phyloP scores from a whole-genome alignment of 2,797 vertebrate species.

The Molossus molossus region DNA sequence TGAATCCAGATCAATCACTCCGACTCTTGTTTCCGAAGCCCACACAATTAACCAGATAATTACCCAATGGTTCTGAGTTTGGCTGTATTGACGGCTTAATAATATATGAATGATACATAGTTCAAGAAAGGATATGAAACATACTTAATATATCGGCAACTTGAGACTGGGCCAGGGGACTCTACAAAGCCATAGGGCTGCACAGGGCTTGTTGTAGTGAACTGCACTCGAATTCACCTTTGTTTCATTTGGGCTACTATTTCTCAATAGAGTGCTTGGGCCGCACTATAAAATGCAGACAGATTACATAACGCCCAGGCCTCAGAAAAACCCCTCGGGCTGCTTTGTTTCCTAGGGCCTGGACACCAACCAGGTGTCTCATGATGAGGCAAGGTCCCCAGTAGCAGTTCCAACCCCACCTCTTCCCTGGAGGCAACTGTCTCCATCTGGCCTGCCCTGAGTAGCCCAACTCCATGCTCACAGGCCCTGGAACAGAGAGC shows the following conservation, averaged over 20 bases:
- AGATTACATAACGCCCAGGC: slow-evolving; percentile 81
- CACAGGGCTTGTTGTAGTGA: not conserved
- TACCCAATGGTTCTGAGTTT: slow-evolving; percentile 27
- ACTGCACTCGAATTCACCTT: slow-evolving; percentile 77
- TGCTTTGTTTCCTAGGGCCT: slow-evolving; percentile 29
- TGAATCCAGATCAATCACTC: slow-evolving; percentile 69
- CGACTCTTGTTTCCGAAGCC: slow-evolving; percentile 54
- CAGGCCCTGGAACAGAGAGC: not conserved
- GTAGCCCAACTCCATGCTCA: not conserved
- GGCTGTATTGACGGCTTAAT: not conserved
- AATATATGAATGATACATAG: not conserved
- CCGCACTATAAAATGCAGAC: slow-evolving; percentile 71
- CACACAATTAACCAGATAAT: slow-evolving; percentile 65
- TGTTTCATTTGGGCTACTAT: slow-evolving; percentile 75
- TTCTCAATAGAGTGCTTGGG: slow-evolving; percentile 69
- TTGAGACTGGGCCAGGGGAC: not conserved
- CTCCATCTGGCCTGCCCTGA: not conserved
- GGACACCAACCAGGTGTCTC: slow-evolving; percentile 64
- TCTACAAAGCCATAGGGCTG: not conserved
- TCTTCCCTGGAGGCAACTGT: not conserved
- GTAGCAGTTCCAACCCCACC: not conserved
- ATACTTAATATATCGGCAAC: not conserved
- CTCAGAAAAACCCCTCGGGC: slow-evolving; percentile 74
- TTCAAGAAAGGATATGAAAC: not conserved
- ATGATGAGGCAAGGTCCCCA: not conserved